Evolutionary conservation across 1,140 invertebrate species (phyloP).

Genomic region (Heliconius hermathena): DNA sequence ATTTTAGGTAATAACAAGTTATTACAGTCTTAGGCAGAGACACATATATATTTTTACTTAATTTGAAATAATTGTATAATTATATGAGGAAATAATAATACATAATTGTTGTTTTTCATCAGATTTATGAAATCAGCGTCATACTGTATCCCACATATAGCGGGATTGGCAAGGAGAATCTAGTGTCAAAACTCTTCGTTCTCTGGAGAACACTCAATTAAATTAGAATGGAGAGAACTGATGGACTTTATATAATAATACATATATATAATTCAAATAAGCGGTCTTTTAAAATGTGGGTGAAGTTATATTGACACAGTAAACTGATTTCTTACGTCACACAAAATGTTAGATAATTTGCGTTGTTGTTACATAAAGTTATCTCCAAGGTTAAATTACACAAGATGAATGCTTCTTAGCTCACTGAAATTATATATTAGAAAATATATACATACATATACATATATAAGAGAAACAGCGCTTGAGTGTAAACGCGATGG

Average conservation of each 20-base stretch:
- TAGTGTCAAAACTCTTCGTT: too few species aligned
- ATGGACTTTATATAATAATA: too few species aligned
- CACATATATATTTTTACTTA: too few species aligned
- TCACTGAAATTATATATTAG: neutral
- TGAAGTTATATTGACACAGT: constrained; percentile 17
- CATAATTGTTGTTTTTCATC: too few species aligned
- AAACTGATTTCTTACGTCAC: constrained; percentile 19
- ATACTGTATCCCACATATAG: too few species aligned
- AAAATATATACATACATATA: neutral
- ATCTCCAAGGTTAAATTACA: constrained; percentile 8
- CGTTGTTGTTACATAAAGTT: constrained; percentile 17
- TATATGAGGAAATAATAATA: too few species aligned
- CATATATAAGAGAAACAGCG: neutral
- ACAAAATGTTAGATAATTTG: constrained; percentile 18
- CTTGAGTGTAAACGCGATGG: neutral
- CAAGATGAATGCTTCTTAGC: neutral
- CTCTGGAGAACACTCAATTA: too few species aligned
- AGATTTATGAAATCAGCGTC: too few species aligned
- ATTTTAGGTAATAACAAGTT: neutral
- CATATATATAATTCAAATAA: neutral
- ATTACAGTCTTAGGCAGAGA: too few species aligned
- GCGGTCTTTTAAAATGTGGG: neutral
- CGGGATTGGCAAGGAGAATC: too few species aligned
- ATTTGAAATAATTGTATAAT: too few species aligned
- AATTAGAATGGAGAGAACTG: too few species aligned